A percentile compares a stretch with the other conserved stretches of the same genome.
phyloP scores from a whole-genome alignment of 2,797 vertebrate species.

The Odontamblyopus rebecca region DNA sequence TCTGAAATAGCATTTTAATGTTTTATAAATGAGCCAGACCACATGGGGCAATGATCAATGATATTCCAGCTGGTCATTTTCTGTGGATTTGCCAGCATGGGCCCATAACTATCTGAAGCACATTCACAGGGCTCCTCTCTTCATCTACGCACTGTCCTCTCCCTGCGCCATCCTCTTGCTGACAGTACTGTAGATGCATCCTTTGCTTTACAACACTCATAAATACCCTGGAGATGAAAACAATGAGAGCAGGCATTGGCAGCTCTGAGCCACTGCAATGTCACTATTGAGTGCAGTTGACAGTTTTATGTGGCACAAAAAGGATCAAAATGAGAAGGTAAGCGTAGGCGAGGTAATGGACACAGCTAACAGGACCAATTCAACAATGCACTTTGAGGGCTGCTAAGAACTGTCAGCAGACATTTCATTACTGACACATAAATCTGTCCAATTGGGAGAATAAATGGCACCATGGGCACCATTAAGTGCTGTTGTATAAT shows the following conservation, averaged over 20 bases:
- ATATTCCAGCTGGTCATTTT: conserved; percentile 59
- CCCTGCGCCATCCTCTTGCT: conserved; percentile 28
- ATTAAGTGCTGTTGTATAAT: conserved; percentile 58
- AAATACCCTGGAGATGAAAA: conserved; percentile 57
- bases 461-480: conserved; percentile 60
- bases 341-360: conserved; percentile 56
- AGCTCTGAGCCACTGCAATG: conserved; percentile 45
- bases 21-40: conserved; percentile 36
- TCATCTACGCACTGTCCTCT: not conserved
- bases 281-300: conserved; percentile 50
- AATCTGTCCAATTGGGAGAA: conserved; percentile 47
- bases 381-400: conserved; percentile 50
- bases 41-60: conserved; percentile 9
- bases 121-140: conserved; percentile 3
- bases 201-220: conserved; percentile 49
- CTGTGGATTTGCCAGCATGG: conserved; percentile 47
- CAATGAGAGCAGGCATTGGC: conserved; percentile 39
- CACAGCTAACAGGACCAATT: conserved; percentile 44
- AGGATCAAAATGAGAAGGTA: conserved; percentile 51
- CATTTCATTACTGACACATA: conserved; percentile 67
- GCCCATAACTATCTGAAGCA: not conserved
- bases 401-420: conserved; percentile 48
- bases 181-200: conserved; percentile 34
- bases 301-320: conserved; percentile 58
- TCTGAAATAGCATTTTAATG: conserved; percentile 40